Evolutionary conservation across 1,140 invertebrate genomes (phyloP).

Genomic region (Heterodera carotae): DNA sequence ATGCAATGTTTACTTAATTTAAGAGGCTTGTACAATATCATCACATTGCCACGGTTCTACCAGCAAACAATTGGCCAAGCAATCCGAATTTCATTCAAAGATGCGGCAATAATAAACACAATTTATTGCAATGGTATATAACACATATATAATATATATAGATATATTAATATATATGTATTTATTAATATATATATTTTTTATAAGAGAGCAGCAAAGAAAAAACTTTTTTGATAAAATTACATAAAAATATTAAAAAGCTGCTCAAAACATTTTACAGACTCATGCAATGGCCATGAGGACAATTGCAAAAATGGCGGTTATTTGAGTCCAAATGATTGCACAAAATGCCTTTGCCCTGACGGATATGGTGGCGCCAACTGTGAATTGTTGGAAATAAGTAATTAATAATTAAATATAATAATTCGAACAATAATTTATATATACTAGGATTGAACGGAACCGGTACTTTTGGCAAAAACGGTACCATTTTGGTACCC

Average conservation of each 20-base stretch:
- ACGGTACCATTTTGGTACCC: too few species aligned
- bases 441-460: too few species aligned
- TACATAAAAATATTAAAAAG: background rate
- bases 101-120: constrained; percentile 8
- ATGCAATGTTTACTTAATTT: too few species aligned
- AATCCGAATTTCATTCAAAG: constrained; percentile 11
- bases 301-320: constrained; percentile 11
- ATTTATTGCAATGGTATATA: constrained; percentile 11
- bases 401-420: too few species aligned
- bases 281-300: background rate
- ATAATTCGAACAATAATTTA: too few species aligned
- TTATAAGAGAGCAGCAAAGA: too few species aligned
- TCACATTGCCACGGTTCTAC: constrained; percentile 6
- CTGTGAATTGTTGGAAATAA: too few species aligned
- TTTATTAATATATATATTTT: too few species aligned
- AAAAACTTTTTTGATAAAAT: background rate
- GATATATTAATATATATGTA: too few species aligned
- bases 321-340: background rate
- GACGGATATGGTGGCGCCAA: background rate
- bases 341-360: background rate
- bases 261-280: background rate
- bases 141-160: too few species aligned
- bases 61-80: constrained; percentile 12
- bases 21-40: background rate
- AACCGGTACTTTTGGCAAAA: too few species aligned